Evolutionary conservation across 2,888 invertebrate species (phyloP).

Genomic region (Tenthredo distinguenda): DNA sequence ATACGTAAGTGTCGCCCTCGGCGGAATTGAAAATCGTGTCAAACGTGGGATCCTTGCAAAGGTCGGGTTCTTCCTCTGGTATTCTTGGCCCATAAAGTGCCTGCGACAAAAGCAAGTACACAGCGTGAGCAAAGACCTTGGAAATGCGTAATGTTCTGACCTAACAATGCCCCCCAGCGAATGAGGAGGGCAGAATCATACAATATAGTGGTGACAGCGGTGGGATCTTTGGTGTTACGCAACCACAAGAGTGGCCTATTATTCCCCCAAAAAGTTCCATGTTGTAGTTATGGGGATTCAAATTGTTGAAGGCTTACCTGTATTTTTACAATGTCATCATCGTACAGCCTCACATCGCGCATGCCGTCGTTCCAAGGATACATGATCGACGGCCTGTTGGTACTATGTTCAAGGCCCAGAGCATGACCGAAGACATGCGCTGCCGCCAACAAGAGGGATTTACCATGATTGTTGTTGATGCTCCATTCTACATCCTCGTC

Average conservation of each 20-base stretch:
- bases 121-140: too few relatives aligned
- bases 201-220: too few relatives aligned
- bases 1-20: constrained; percentile 92
- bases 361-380: constrained; percentile 85
- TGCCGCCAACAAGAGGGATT: not conserved
- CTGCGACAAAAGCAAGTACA: constrained; percentile 77
- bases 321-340: constrained; percentile 60
- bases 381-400: constrained; percentile 77
- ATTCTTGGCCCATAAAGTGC: constrained; percentile 87
- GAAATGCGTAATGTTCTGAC: too few relatives aligned
- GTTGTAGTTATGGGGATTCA: too few relatives aligned
- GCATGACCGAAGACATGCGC: not conserved
- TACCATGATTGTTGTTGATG: not conserved
- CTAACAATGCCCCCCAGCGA: too few relatives aligned
- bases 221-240: too few relatives aligned
- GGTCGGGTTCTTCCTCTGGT: constrained; percentile 82
- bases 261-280: too few relatives aligned
- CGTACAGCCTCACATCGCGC: constrained; percentile 66
- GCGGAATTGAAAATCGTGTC: constrained; percentile 95
- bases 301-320: constrained; percentile 63
- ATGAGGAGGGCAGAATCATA: too few relatives aligned
- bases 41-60: constrained; percentile 89
- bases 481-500: not conserved
- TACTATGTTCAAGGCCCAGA: not conserved
- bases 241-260: too few relatives aligned